These are phyloP conservation scores for Archocentrus centrarchus DNA, from an alignment of 2,113 vertebrate genomes.

Conservation along the genomic window DNA sequence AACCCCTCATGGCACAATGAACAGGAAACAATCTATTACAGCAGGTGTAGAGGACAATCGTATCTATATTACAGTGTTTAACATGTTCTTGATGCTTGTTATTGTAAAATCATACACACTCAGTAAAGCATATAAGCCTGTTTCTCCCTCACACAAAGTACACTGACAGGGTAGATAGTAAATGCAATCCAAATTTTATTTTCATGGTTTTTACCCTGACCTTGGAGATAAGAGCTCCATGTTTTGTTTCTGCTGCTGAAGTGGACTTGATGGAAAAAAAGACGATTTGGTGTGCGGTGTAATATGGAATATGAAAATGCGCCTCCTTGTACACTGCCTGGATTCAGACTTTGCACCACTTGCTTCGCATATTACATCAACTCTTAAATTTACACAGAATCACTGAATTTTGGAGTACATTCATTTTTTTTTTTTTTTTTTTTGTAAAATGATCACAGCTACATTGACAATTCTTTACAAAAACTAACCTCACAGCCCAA, in stretches of 20 bases:
- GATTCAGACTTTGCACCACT: slow-evolving; percentile 29
- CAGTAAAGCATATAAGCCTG: not conserved
- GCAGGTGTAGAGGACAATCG: slow-evolving; percentile 39
- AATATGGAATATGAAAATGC: slow-evolving; percentile 23
- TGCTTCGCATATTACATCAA: slow-evolving; percentile 49
- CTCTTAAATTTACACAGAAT: slow-evolving; percentile 53
- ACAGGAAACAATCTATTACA: slow-evolving; percentile 35
- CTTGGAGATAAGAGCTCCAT: not conserved
- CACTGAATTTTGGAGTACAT: slow-evolving; percentile 66
- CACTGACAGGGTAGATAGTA: slow-evolving; percentile 2
- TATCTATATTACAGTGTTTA: slow-evolving; percentile 24
- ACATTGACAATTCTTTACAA: slow-evolving; percentile 48
- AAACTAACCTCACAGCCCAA: slow-evolving; percentile 34
- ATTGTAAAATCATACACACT: not conserved
- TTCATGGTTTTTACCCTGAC: not conserved
- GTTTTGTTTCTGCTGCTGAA: slow-evolving; percentile 18
- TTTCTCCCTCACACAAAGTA: slow-evolving; percentile 11
- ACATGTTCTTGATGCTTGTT: slow-evolving; percentile 15
- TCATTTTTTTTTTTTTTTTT: slow-evolving; percentile 31
- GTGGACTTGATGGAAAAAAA: not conserved
- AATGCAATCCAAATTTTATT: slow-evolving; percentile 38
- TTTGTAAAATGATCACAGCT: slow-evolving; percentile 61
- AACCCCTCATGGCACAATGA: slow-evolving; percentile 38
- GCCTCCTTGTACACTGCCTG: slow-evolving; percentile 16
- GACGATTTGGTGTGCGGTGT: slow-evolving; percentile 5